These are phyloP conservation scores for Eumacrocentrus americanus DNA, from an alignment of 2,888 invertebrate species.

Conservation along the genomic window DNA sequence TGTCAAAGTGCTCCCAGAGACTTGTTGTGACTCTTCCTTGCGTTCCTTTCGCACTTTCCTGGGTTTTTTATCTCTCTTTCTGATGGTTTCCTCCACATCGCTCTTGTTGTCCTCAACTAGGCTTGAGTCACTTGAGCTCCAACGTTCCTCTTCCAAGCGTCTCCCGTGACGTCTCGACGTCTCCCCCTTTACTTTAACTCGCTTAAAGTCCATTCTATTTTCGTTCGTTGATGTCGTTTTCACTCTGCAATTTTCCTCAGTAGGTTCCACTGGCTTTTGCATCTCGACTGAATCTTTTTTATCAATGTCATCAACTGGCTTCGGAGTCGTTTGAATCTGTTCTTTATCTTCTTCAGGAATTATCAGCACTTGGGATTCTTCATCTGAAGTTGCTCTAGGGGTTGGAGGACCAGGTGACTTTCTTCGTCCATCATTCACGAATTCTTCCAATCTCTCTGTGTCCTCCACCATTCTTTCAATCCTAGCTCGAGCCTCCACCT, in stretches of 20 bases:
- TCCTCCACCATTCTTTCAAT: slow-evolving; percentile 57
- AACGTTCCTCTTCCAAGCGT: slow-evolving; percentile 16
- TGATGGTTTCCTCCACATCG: slow-evolving; percentile 21
- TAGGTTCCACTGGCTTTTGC: background rate
- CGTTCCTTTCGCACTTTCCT: slow-evolving; percentile 4
- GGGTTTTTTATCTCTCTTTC: slow-evolving; percentile 14
- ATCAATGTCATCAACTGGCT: background rate
- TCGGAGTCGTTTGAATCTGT: slow-evolving; percentile 2
- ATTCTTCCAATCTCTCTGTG: slow-evolving; percentile 46
- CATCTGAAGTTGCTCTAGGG: background rate
- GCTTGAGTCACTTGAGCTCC: slow-evolving; percentile 23
- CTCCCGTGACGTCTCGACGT: slow-evolving; percentile 18
- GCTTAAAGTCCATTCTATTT: slow-evolving; percentile 25
- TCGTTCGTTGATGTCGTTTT: slow-evolving; percentile 12
- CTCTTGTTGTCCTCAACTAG: slow-evolving; percentile 27
- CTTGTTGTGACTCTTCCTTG: background rate
- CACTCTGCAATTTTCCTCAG: slow-evolving; percentile 4
- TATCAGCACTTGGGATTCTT: too few relatives aligned
- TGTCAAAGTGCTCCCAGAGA: background rate
- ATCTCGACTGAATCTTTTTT: background rate
- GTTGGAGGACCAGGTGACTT: slow-evolving; percentile 1
- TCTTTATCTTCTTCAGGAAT: too few relatives aligned
- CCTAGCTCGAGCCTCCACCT: slow-evolving; percentile 46
- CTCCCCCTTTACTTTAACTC: slow-evolving; percentile 9
- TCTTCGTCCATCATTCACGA: slow-evolving; percentile 27